These are phyloP conservation scores for Alectoris magna DNA, from an alignment of 2,797 vertebrate species.

Conservation along the genomic window DNA sequence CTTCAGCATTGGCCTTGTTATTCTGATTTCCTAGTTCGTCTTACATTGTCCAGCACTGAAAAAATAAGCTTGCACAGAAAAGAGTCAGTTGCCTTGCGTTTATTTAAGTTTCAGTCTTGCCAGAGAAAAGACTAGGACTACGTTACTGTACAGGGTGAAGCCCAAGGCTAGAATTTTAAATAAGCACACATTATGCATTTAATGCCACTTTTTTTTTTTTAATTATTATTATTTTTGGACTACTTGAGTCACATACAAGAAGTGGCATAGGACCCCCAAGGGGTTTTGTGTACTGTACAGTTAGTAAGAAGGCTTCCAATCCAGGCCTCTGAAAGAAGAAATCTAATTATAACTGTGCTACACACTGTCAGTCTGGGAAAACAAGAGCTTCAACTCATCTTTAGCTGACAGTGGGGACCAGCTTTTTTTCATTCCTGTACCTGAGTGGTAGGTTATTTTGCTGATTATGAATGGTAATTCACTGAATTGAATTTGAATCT, in stretches of 20 bases:
- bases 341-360: neutral
- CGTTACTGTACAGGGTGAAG: neutral
- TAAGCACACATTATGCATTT: neutral
- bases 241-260: neutral
- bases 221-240: neutral
- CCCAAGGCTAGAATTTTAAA: neutral
- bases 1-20: neutral
- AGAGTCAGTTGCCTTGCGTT: neutral
- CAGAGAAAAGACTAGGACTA: neutral
- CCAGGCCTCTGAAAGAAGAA: neutral
- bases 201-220: neutral
- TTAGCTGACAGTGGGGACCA: neutral
- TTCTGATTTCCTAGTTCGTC: constrained; percentile 16
- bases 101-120: constrained; percentile 40
- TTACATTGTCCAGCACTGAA: rapidly evolving
- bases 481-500: neutral
- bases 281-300: neutral
- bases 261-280: neutral
- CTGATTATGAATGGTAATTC: neutral
- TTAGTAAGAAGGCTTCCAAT: neutral
- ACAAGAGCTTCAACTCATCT: neutral
- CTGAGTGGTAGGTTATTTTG: neutral
- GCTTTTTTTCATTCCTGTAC: neutral
- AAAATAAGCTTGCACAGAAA: neutral
- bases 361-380: neutral